Evolutionary conservation across 2,113 vertebrate genomes (phyloP).

Genomic region (Geococcyx californianus): DNA sequence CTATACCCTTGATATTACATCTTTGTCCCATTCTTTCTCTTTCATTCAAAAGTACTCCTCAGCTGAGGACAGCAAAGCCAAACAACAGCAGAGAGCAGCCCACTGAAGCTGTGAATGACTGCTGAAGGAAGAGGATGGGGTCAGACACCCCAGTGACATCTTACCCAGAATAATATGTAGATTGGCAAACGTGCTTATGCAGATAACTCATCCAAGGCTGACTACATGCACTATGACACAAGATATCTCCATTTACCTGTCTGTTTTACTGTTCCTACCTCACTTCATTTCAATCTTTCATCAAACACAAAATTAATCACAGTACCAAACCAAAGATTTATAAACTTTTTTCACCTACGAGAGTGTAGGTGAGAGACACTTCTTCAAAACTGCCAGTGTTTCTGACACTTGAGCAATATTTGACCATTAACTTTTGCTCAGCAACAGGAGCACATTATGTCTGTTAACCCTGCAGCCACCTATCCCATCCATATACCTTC

Average conservation of each 20-base stretch:
- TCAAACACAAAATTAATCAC: neutral
- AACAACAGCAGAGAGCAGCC: neutral
- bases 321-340: neutral
- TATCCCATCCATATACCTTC: neutral
- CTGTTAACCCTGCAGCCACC: neutral
- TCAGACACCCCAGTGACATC: neutral
- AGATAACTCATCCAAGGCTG: neutral
- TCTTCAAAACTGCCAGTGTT: neutral
- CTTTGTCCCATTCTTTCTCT: neutral
- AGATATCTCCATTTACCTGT: neutral
- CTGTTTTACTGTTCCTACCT: neutral
- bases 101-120: neutral
- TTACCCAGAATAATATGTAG: neutral
- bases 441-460: neutral
- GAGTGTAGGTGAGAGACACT: neutral
- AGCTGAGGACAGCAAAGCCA: neutral
- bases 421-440: neutral
- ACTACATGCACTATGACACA: neutral
- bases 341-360: neutral
- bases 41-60: neutral
- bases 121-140: neutral
- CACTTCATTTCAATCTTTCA: neutral
- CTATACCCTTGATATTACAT: neutral
- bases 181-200: neutral
- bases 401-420: neutral